Conservation (phyloP, 1,140 invertebrate genomes). For the Capitella teleta region DNA sequence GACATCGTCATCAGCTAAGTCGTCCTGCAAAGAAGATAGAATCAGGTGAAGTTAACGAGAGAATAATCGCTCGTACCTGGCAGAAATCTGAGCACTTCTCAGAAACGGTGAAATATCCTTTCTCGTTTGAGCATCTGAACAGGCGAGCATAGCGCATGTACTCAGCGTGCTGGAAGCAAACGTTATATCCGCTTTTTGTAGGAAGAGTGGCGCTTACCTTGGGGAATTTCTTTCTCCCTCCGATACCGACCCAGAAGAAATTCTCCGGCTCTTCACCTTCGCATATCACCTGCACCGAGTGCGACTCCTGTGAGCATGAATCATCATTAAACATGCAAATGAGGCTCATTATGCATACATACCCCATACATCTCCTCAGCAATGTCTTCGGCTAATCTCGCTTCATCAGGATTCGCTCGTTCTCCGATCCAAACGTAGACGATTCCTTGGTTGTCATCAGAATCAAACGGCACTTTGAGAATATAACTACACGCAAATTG, state of each 20-base stretch:
- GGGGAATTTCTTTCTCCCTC: slow-evolving; percentile 86
- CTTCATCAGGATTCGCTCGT: slow-evolving; percentile 77
- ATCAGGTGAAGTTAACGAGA: background rate
- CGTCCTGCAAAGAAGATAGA: slow-evolving; percentile 57
- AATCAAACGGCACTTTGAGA: slow-evolving; percentile 86
- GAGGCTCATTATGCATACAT: slow-evolving; percentile 1
- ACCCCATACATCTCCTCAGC: slow-evolving; percentile 80
- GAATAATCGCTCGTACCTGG: slow-evolving; percentile 55
- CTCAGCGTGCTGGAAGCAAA: slow-evolving; percentile 54
- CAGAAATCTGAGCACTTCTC: slow-evolving; percentile 99
- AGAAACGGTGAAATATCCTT: slow-evolving; percentile 96
- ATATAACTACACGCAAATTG: slow-evolving; percentile 70
- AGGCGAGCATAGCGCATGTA: slow-evolving; percentile 90
- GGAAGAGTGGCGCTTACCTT: slow-evolving; percentile 25
- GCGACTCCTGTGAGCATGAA: slow-evolving; percentile 24
- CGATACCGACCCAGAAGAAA: slow-evolving; percentile 95
- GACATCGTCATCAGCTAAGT: slow-evolving; percentile 97
- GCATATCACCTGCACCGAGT: slow-evolving; percentile 52
- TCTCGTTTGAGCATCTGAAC: slow-evolving; percentile 98
- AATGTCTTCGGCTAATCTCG: slow-evolving; percentile 79
- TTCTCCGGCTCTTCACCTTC: slow-evolving; percentile 98
- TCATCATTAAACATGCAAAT: background rate
- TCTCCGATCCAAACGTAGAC: slow-evolving; percentile 96
- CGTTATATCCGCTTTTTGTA: background rate
- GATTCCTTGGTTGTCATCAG: slow-evolving; percentile 73